Evolutionary conservation across 1,140 invertebrate species (phyloP), one percentile per base, ranked within the genome.

Genomic region (Drosophila eugracilis): DNA sequence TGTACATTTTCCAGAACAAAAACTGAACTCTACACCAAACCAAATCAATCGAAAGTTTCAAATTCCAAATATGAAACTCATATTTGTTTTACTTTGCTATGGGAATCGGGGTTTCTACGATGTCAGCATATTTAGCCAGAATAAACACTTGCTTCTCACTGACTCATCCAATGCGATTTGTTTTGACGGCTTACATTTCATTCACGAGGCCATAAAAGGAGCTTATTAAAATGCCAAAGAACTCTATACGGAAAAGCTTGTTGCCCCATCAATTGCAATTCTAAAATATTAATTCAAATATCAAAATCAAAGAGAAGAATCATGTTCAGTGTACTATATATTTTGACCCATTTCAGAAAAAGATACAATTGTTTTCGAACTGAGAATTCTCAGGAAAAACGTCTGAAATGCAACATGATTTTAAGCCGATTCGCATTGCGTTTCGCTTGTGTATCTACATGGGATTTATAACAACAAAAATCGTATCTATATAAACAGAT

Each of bases 111-210:
- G 39, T n/a, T 28, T 34, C 48, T 62, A 26, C 39, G 48, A 54
- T 54, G 41, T 54, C 59, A 62, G 58, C 37, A 42, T 22, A 30
- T 39, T 54, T 42, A 62, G 48, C 37, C 42, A 54, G 54, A 69
- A 76, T 76, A 62, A 48, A 37, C 37, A 59, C 36, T 72, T 53
- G 42, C 17, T 63, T 17, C 39, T 55, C 34, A 28, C 14, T 75
- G 37, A 66, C 37, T 78, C 73, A 71, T 63, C 17, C 37, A 42
- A 44, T 53, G 60, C 60, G 37, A 24, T 78, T 73, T 63, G 60
- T 62, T 55, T 78, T 77, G 24, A 54, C 52, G 39, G 48, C 44
- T 62, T 54, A 42, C 69, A 62, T 48, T 47, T 47, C 44, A 47
- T 47, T 47, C 9, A 14, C 28, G 36, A 34, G 24, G 24, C 76